These are phyloP conservation scores for Bubo scandiacus DNA, from an alignment of 2,113 vertebrate species.

Conservation along the genomic window DNA sequence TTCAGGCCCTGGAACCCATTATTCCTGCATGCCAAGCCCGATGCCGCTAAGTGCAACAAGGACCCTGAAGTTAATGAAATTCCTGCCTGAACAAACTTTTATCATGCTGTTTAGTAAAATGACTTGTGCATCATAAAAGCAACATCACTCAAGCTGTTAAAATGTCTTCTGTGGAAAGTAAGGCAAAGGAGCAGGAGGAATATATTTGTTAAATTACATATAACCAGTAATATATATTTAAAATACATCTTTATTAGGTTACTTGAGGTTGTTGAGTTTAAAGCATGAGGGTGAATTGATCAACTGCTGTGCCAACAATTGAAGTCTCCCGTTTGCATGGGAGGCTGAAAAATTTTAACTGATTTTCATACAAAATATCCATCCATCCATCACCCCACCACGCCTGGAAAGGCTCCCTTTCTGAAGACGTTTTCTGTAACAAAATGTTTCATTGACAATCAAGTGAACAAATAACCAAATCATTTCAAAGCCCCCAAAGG, in stretches of 20 bases:
- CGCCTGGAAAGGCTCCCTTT: not conserved
- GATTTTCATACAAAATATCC: not conserved
- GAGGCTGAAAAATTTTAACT: not conserved
- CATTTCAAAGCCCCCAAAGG: not conserved
- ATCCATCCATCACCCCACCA: not conserved
- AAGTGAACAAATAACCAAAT: not conserved
- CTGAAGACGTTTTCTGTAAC: not conserved
- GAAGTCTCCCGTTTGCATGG: not conserved
- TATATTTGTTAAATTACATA: not conserved
- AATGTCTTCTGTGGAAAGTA: not conserved
- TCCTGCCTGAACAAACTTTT: conserved; percentile 44
- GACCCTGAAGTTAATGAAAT: not conserved
- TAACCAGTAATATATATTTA: not conserved
- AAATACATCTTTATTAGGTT: conserved; percentile 13
- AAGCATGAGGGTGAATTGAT: not conserved
- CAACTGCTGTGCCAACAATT: not conserved
- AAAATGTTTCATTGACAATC: not conserved
- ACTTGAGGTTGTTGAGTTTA: not conserved
- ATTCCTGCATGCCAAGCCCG: not conserved
- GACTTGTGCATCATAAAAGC: conserved; percentile 12
- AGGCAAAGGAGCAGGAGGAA: not conserved
- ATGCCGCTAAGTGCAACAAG: not conserved
- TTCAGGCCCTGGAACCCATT: conserved; percentile 33
- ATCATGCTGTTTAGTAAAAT: not conserved
- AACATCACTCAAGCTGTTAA: conserved; percentile 11